phyloP scores from a whole-genome alignment of 92 coral and sea anemone species.

The Epizoanthus rinbou region DNA sequence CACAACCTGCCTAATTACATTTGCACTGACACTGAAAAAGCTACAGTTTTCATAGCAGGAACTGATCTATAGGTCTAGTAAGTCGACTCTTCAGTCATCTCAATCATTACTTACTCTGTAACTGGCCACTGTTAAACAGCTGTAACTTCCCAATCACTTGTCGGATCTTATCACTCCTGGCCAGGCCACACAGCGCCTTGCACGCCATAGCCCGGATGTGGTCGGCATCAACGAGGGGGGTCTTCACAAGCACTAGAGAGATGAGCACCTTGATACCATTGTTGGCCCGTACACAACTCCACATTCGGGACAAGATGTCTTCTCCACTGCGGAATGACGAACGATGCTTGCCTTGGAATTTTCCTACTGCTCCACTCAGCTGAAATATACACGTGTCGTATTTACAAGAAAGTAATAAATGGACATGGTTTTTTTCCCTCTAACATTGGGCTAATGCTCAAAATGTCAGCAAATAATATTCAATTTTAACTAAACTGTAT shows the following conservation, averaged over 20 bases:
- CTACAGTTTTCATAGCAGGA: too few species aligned
- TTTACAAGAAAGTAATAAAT: too few species aligned
- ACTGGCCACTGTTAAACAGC: slow-evolving; percentile 91
- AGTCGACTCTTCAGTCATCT: neutral
- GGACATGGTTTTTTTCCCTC: too few species aligned
- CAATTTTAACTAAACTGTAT: too few species aligned
- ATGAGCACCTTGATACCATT: slow-evolving; percentile 92
- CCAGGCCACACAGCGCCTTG: slow-evolving; percentile 90
- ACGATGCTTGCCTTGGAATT: slow-evolving; percentile 51
- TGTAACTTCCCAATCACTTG: slow-evolving; percentile 95
- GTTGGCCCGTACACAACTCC: slow-evolving; percentile 89
- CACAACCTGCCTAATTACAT: neutral
- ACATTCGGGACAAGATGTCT: slow-evolving; percentile 72
- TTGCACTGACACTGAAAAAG: too few species aligned
- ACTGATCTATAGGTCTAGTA: too few species aligned
- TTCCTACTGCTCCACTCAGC: slow-evolving; percentile 50
- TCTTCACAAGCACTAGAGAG: slow-evolving; percentile 85
- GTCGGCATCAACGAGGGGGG: slow-evolving; percentile 93
- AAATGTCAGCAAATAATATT: too few species aligned
- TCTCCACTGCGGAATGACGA: slow-evolving; percentile 45
- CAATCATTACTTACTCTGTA: slow-evolving; percentile 76
- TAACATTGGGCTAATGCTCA: too few species aligned
- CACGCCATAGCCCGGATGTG: slow-evolving; percentile 94
- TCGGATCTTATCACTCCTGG: slow-evolving; percentile 89
- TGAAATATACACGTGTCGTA: neutral